phyloP scores from a whole-genome alignment of 2,888 invertebrate species.

The Cantharis lateralis region DNA sequence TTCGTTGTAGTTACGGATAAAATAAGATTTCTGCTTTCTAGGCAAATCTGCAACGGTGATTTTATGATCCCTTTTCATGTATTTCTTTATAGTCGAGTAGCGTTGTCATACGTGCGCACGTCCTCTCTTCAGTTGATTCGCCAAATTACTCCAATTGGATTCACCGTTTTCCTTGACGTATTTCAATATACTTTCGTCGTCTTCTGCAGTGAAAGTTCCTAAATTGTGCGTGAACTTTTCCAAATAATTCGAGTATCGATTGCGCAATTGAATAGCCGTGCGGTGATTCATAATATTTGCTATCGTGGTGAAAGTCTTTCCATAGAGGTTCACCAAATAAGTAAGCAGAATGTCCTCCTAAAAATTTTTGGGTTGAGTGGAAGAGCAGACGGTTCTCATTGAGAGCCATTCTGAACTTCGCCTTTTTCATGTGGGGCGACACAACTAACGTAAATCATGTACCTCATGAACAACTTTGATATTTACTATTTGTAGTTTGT shows the following conservation, averaged over 20 bases:
- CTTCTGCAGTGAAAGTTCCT: slow-evolving; percentile 67
- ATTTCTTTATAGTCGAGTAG: slow-evolving; percentile 58
- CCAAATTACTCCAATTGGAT: slow-evolving; percentile 59
- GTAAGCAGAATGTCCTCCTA: slow-evolving; percentile 71
- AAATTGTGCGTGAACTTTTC: slow-evolving; percentile 51
- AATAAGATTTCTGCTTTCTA: slow-evolving; percentile 41
- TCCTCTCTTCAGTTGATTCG: slow-evolving; percentile 60
- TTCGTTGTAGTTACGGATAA: not conserved
- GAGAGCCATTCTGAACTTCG: no score
- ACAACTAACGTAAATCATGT: no score
- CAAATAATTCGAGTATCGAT: slow-evolving; percentile 62
- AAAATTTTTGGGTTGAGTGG: no score
- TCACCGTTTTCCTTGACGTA: slow-evolving; percentile 52
- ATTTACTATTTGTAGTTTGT: no score
- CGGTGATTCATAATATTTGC: slow-evolving; percentile 65
- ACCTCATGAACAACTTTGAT: no score
- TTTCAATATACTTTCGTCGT: slow-evolving; percentile 65
- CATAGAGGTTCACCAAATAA: slow-evolving; percentile 66
- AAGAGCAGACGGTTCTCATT: no score
- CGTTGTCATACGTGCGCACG: slow-evolving; percentile 55
- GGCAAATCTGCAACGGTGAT: slow-evolving; percentile 51
- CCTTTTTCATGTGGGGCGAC: no score
- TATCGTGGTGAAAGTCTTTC: slow-evolving; percentile 62
- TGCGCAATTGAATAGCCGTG: slow-evolving; percentile 64
- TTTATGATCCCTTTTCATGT: slow-evolving; percentile 58